Percentiles rank a stretch among this genome's conserved stretches.
Evolutionary conservation across 2,113 vertebrate genomes (phyloP).

Genomic region (Marmota flaviventris): DNA sequence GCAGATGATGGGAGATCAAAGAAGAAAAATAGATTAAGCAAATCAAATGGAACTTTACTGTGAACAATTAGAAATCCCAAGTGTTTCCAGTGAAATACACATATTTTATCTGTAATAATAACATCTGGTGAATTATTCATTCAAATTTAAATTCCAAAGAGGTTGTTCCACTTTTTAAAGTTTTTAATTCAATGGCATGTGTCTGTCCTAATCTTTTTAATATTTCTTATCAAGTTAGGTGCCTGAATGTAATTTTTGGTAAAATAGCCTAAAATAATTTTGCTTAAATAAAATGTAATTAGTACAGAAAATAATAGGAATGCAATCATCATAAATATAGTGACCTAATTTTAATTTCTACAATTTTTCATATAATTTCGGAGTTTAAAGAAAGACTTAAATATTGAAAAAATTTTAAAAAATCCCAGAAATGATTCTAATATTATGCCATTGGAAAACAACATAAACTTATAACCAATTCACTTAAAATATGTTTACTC

Average conservation of each 20-base stretch:
- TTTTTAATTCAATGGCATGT: constrained; percentile 66
- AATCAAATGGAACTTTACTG: constrained; percentile 79
- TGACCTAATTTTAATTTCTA: constrained; percentile 62
- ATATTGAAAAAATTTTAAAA: constrained; percentile 9
- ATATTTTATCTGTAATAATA: constrained; percentile 82
- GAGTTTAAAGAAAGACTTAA: background rate
- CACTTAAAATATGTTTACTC: background rate
- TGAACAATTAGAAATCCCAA: constrained; percentile 79
- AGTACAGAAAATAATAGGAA: constrained; percentile 61
- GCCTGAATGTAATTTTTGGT: constrained; percentile 54
- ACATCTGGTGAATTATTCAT: constrained; percentile 77
- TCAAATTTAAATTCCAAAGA: constrained; percentile 72
- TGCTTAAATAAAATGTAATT: constrained; percentile 71
- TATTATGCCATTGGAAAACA: background rate
- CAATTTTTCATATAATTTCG: constrained; percentile 6
- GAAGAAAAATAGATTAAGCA: constrained; percentile 75
- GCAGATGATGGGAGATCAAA: constrained; percentile 77
- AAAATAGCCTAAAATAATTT: constrained; percentile 56
- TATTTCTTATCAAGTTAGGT: constrained; percentile 67
- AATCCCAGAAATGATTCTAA: background rate
- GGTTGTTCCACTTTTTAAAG: constrained; percentile 67
- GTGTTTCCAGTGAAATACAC: constrained; percentile 71
- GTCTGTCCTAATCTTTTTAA: constrained; percentile 68
- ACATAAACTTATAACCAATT: background rate
- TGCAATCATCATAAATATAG: background rate